These are phyloP conservation scores for Ariolimax columbianus DNA, from an alignment of 2,888 invertebrate species.

Conservation along the genomic window DNA sequence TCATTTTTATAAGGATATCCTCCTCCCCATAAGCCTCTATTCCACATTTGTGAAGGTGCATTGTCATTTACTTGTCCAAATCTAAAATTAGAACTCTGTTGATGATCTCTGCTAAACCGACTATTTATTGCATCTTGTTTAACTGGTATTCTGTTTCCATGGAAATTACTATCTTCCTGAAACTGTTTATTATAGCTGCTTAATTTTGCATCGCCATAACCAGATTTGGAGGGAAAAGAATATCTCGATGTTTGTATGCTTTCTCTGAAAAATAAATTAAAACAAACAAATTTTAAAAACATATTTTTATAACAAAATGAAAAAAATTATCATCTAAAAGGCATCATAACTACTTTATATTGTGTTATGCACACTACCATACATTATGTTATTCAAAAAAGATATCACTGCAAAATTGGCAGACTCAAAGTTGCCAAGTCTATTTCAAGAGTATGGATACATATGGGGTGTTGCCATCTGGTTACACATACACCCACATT, in stretches of 20 bases:
- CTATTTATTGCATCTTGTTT: background rate
- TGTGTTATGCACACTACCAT: too few species aligned
- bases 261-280: background rate
- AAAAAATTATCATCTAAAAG: background rate
- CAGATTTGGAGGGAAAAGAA: background rate
- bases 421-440: too few species aligned
- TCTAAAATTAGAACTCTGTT: background rate
- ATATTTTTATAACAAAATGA: background rate
- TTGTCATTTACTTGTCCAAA: background rate
- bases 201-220: background rate
- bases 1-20: background rate
- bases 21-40: background rate
- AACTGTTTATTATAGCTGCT: background rate
- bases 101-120: background rate
- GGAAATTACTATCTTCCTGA: background rate
- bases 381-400: too few species aligned
- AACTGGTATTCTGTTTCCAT: background rate
- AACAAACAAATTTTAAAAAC: background rate
- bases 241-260: background rate
- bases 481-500: too few species aligned
- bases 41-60: conserved; percentile 4
- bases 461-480: too few species aligned
- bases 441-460: too few species aligned
- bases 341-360: too few species aligned
- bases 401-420: too few species aligned